These are phyloP conservation scores for Champsocephalus gunnari DNA, from an alignment of 2,797 vertebrate genomes.

Conservation along the genomic window DNA sequence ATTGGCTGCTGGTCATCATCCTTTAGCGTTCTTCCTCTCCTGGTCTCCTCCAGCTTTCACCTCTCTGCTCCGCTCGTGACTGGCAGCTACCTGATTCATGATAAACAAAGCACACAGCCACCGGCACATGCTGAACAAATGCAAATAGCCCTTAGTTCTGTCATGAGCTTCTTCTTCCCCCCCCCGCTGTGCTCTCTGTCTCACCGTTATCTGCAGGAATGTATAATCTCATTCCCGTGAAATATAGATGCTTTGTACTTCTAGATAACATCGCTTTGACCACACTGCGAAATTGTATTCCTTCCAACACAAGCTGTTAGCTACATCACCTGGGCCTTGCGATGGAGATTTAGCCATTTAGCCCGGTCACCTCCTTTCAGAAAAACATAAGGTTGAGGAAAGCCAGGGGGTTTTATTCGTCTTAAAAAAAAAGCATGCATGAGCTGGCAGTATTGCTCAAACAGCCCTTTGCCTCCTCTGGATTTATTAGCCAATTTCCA, in stretches of 20 bases:
- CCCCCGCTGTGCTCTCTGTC: constrained; percentile 7
- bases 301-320: constrained; percentile 35
- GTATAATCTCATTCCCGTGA: constrained; percentile 64
- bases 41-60: constrained; percentile 28
- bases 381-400: constrained; percentile 62
- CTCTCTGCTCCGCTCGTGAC: constrained; percentile 33
- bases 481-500: constrained; percentile 99
- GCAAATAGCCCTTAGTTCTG: constrained; percentile 48
- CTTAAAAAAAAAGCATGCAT: constrained; percentile 84
- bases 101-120: constrained; percentile 60
- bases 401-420: constrained; percentile 83
- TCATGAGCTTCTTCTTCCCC: constrained; percentile 31
- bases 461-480: constrained; percentile 92
- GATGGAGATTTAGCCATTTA: constrained; percentile 56
- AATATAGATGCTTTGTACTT: constrained; percentile 57
- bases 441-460: constrained; percentile 89
- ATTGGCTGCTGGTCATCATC: constrained; percentile 69
- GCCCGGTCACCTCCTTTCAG: constrained; percentile 58
- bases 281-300: constrained; percentile 41
- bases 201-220: constrained; percentile 49
- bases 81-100: constrained; percentile 61
- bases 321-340: constrained; percentile 21
- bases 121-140: constrained; percentile 52
- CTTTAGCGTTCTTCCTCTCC: constrained; percentile 37
- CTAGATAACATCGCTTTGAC: constrained; percentile 49